phyloP scores from a whole-genome alignment of 2,797 vertebrate genomes.

The Anas acuta region DNA sequence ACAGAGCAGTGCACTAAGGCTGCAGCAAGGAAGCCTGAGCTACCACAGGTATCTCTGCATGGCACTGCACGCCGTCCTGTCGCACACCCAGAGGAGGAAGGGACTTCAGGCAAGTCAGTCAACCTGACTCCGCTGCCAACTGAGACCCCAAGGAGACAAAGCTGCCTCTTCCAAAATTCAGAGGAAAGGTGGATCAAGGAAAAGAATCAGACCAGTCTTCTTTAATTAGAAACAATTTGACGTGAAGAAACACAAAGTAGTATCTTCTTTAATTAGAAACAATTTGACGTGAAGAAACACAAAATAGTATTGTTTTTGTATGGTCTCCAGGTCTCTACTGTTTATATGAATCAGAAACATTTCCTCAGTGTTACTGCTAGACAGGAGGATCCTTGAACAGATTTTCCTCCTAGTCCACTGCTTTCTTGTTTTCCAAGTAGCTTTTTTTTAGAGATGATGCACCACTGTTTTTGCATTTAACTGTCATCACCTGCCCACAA shows the following conservation, averaged over 20 bases:
- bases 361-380: background rate
- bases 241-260: background rate
- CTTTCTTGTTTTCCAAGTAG: background rate
- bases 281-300: background rate
- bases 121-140: background rate
- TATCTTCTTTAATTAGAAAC: background rate
- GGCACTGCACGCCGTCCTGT: background rate
- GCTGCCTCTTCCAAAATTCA: background rate
- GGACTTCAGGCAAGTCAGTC: background rate
- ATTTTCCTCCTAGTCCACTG: background rate
- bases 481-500: background rate
- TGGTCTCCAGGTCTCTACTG: too few relatives aligned
- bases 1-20: background rate
- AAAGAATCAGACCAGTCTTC: background rate
- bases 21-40: background rate
- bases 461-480: background rate
- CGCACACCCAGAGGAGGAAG: background rate
- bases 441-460: background rate
- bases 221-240: background rate
- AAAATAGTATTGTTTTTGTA: accelerated
- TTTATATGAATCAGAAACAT: background rate
- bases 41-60: background rate
- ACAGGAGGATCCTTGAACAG: background rate
- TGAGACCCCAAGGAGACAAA: background rate
- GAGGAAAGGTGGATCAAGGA: background rate